phyloP scores from a whole-genome alignment of 2,797 vertebrate genomes.

The Pangasius mekongensis region DNA sequence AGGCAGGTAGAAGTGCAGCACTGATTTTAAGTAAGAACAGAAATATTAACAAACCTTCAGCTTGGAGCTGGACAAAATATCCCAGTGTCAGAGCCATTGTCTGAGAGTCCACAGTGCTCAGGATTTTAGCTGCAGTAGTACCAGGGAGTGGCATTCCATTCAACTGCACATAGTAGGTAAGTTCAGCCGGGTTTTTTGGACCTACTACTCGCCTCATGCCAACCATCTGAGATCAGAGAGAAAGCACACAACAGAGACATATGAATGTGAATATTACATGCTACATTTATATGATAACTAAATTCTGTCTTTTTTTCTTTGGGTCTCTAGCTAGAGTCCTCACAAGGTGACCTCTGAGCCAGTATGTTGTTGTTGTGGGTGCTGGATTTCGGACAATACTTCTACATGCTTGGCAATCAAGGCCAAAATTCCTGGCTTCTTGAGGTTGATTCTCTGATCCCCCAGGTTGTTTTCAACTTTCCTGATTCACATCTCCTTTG shows the following conservation, averaged over 20 bases:
- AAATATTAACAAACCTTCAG: slow-evolving; percentile 86
- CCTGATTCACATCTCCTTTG: not conserved
- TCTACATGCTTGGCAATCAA: not conserved
- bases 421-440: not conserved
- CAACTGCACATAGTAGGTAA: slow-evolving; percentile 92
- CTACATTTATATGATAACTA: not conserved
- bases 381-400: not conserved
- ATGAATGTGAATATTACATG: not conserved
- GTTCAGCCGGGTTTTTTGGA: slow-evolving; percentile 88
- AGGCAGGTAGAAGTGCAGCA: not conserved
- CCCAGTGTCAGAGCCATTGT: slow-evolving; percentile 95
- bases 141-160: slow-evolving; percentile 86
- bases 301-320: not conserved
- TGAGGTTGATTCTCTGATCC: not conserved
- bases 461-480: not conserved
- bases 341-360: not conserved
- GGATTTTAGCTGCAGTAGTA: slow-evolving; percentile 89
- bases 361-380: not conserved
- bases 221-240: slow-evolving; percentile 84
- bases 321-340: not conserved
- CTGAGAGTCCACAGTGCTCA: slow-evolving; percentile 96
- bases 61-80: slow-evolving; percentile 95
- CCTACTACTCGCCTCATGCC: slow-evolving; percentile 88
- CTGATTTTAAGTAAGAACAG: not conserved
- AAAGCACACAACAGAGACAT: not conserved